Percentiles rank a stretch among this genome's conserved stretches.
These are phyloP conservation scores for Crossoptilon crossoptilon DNA, from an alignment of 2,797 vertebrate species.

Conservation along the genomic window DNA sequence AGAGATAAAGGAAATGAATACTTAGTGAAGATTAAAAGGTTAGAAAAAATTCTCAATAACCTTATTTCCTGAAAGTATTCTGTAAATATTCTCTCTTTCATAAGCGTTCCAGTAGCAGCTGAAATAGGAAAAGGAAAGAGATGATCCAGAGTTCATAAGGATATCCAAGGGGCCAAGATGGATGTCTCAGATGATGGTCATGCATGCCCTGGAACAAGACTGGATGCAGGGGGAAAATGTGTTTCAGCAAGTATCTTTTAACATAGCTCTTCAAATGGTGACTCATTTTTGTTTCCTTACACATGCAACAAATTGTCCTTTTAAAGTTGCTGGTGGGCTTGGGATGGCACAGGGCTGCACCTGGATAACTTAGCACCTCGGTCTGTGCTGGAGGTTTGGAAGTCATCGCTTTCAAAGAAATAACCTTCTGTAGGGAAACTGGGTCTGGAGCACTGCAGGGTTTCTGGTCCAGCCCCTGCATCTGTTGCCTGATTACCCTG, in stretches of 20 bases:
- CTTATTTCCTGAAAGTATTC: neutral
- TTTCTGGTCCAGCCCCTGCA: neutral
- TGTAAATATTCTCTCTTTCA: neutral
- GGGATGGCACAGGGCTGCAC: neutral
- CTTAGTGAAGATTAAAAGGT: neutral
- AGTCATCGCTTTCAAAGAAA: rapidly evolving
- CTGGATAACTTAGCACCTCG: neutral
- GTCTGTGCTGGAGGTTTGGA: neutral
- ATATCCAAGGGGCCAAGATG: neutral
- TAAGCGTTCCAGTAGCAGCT: neutral
- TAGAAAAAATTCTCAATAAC: neutral
- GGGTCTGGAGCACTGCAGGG: neutral
- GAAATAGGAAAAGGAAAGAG: slow-evolving; percentile 38
- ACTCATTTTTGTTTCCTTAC: neutral
- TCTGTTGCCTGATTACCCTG: neutral
- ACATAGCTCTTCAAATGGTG: neutral
- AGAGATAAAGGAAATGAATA: neutral
- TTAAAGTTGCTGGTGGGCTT: neutral
- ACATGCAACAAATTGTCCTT: neutral
- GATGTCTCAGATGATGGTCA: neutral
- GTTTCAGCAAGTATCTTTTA: neutral
- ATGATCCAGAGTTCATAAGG: neutral
- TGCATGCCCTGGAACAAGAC: neutral
- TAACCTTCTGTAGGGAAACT: neutral
- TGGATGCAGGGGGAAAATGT: neutral